Conservation (phyloP, 2,113 vertebrate genomes). For the Microcebus murinus region DNA sequence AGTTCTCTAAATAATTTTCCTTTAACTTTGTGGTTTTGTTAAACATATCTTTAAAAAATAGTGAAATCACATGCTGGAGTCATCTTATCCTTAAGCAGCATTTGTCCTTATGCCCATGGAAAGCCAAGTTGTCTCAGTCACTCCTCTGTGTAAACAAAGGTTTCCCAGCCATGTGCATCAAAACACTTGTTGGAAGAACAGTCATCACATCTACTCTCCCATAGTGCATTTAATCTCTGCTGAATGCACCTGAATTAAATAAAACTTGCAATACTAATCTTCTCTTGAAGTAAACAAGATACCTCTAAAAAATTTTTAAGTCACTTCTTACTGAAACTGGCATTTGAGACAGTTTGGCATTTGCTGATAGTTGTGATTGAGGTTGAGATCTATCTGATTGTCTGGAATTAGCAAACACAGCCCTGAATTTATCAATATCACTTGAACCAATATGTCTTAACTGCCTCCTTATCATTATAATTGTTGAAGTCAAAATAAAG, state of each 20-base stretch:
- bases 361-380: neutral
- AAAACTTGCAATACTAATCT: neutral
- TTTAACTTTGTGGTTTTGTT: neutral
- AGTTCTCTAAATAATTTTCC: neutral
- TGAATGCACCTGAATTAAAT: neutral
- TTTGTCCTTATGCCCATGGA: neutral
- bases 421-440: neutral
- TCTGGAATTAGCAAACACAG: neutral
- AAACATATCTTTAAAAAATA: neutral
- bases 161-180: neutral
- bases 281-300: neutral
- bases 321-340: neutral
- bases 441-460: neutral
- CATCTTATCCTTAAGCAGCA: neutral
- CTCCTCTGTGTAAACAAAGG: neutral
- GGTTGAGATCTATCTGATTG: neutral
- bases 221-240: neutral
- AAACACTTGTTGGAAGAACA: neutral
- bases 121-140: neutral
- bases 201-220: neutral
- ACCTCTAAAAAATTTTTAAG: neutral
- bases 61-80: neutral
- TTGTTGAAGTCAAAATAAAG: conserved; percentile 4
- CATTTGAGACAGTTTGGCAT: neutral
- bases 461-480: neutral